Evolutionary conservation across 2,888 invertebrate species (phyloP).

Genomic region (Plutella xylostella): DNA sequence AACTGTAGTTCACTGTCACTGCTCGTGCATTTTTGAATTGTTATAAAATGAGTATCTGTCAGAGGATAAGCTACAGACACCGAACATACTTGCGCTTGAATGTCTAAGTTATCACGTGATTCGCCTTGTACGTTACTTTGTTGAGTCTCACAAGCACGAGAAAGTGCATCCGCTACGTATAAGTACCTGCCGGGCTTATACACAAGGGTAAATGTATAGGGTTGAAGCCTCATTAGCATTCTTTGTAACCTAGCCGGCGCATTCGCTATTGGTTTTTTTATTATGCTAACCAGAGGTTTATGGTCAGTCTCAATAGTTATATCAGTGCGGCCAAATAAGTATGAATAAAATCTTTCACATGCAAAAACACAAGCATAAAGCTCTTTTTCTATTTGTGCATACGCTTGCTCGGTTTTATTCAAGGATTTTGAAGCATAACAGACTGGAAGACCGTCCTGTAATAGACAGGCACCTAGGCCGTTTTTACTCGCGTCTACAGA

Average conservation of each 20-base stretch:
- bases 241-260: constrained; percentile 5
- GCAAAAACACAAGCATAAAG: constrained; percentile 18
- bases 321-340: constrained; percentile 12
- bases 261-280: constrained; percentile 1
- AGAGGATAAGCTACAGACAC: constrained; percentile 6
- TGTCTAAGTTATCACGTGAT: constrained; percentile 1
- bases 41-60: constrained; percentile 6
- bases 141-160: not conserved
- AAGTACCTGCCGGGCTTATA: constrained; percentile 3
- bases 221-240: constrained; percentile 4
- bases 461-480: constrained; percentile 5
- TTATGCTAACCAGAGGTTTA: not conserved
- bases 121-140: not conserved
- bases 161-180: not conserved
- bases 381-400: constrained; percentile 14
- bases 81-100: constrained; percentile 8
- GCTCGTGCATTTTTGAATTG: constrained; percentile 4
- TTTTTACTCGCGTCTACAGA: too few species aligned
- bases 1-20: not conserved
- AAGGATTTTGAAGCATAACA: not conserved
- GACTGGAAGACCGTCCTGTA: constrained; percentile 8
- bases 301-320: constrained; percentile 2
- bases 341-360: constrained; percentile 17
- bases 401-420: not conserved
- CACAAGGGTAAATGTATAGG: not conserved